Conservation (phyloP, 2,113 vertebrate species). For the Poeciliopsis occidentalis region DNA sequence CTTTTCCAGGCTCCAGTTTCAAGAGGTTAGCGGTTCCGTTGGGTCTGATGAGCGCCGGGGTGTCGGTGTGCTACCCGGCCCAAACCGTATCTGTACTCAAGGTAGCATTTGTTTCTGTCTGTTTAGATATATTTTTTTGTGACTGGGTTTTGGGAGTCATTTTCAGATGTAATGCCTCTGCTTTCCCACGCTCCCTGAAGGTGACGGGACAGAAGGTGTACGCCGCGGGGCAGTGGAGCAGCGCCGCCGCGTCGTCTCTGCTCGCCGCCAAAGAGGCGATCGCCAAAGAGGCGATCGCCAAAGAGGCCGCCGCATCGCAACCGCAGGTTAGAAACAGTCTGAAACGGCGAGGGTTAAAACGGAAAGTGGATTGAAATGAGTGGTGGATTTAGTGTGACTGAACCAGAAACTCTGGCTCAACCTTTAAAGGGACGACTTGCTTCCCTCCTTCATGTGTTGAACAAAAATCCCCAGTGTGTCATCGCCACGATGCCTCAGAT, state of each 20-base stretch:
- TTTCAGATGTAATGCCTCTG: not conserved
- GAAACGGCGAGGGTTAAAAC: not conserved
- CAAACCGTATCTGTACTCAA: conserved; percentile 86
- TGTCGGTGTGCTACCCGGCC: conserved; percentile 88
- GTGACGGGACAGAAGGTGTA: conserved; percentile 75
- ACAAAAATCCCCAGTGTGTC: conserved; percentile 20
- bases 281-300: conserved; percentile 31
- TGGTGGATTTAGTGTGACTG: conserved; percentile 19
- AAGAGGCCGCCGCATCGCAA: conserved; percentile 23
- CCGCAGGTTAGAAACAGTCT: conserved; percentile 35
- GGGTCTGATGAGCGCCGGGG: conserved; percentile 82
- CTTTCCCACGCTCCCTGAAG: conserved; percentile 42
- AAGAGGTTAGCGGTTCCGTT: conserved; percentile 84
- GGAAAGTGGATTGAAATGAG: not conserved
- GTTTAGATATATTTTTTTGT: not conserved
- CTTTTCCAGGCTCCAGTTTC: conserved; percentile 82
- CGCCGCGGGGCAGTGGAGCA: conserved; percentile 74
- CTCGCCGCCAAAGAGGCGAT: conserved; percentile 68
- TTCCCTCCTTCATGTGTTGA: conserved; percentile 1
- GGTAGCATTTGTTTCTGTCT: conserved; percentile 66
- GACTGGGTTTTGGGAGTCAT: not conserved
- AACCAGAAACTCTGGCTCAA: conserved; percentile 13
- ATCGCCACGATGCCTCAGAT: not conserved
- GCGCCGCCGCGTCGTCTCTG: conserved; percentile 72
- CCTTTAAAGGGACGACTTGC: not conserved